Evolutionary conservation across 2,113 vertebrate species (phyloP), one percentile per base, ranked within the genome.

Genomic region (Bucco capensis): DNA sequence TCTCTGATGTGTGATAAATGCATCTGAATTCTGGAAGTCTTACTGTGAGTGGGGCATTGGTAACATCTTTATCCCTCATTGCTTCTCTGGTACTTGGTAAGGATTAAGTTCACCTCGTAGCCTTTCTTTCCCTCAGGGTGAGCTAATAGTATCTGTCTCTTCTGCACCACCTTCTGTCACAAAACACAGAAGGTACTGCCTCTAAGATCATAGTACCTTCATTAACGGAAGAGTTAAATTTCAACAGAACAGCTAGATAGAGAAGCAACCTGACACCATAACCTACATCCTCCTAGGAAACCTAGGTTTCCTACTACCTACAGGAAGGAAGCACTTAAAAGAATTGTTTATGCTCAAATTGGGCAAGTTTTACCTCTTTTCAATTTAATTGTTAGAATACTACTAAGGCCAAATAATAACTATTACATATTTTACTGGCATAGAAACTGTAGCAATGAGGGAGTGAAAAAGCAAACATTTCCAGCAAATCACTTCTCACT

Each of bases 401-500:
- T 57, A 31, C 16, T 57, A 57, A 50, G 49, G 31, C 23, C 50
- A 38, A 86, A 35, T 50, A 66, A 54, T 16, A 82, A 24, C 15
- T 42, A 23, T 49, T 42, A 23, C 13, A 66, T 5, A 24, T 71
- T 75, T 75, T 49, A 28, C 12, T 57, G 16, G 12, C 31, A 10
- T 11, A 51, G 42, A 61, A 84, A 58, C 28, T 40, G 31, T 17
- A 79, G 46, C n/a, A 90, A 51, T 18, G 51, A 76, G 14, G 23
- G 35, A 58, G 27, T 38, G 14, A 49, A 89, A 86, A 67, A 81
- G 54, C 28, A 94, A 92, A 94, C 31, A 65, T 78, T 90, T 86
- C 54, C 46, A 86, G 40, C 86, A 93, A 90, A 88, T 90, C 90
- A 90, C 14, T 4, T 84, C 77, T 79, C 50, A 70, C 57, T 94